Evolutionary conservation across 2,113 vertebrate species (phyloP).

Genomic region (Chrysochloris asiatica): DNA sequence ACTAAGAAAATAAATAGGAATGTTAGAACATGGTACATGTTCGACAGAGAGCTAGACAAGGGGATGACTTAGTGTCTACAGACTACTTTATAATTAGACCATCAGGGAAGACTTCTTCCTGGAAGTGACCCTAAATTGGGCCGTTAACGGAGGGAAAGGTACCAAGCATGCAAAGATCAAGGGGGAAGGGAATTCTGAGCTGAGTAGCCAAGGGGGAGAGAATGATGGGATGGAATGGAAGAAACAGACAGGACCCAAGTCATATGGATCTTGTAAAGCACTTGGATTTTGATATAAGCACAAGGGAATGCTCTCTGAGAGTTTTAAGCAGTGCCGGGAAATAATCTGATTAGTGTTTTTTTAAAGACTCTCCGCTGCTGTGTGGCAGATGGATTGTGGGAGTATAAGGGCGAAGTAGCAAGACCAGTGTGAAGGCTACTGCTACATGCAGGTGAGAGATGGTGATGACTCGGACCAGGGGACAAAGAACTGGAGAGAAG

Average conservation of each 20-base stretch:
- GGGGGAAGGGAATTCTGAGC: background rate
- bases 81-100: fast-evolving
- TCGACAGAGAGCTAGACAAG: background rate
- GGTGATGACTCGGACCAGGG: fast-evolving
- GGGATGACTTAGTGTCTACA: fast-evolving
- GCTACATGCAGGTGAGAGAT: too few relatives aligned
- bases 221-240: background rate
- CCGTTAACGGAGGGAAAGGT: background rate
- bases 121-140: background rate
- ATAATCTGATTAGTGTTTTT: background rate
- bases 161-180: background rate
- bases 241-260: background rate
- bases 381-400: background rate
- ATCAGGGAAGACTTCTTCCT: background rate
- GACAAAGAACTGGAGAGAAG: background rate
- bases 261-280: background rate
- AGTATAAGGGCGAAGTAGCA: fast-evolving
- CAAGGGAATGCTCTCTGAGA: background rate
- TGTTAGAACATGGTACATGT: background rate
- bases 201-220: background rate
- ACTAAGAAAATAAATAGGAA: background rate
- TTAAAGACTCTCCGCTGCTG: background rate
- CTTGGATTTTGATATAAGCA: background rate
- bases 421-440: background rate
- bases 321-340: background rate